Evolutionary conservation across 2,113 vertebrate genomes (phyloP).

Genomic region (Centropus bengalensis): DNA sequence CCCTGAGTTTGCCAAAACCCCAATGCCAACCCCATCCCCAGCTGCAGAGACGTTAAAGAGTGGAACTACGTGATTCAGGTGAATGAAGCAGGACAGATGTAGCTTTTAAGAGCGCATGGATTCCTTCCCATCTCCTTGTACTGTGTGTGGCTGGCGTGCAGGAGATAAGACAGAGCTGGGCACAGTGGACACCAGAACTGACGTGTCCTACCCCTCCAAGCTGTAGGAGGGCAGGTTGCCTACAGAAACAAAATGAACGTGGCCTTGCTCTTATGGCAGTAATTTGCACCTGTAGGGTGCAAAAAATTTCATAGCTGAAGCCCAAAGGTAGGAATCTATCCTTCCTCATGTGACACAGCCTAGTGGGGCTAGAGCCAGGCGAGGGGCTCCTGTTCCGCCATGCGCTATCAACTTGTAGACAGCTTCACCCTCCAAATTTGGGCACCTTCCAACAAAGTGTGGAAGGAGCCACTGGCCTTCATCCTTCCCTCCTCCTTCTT

Average conservation of each 20-base stretch:
- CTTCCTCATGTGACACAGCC: not conserved
- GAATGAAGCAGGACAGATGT: not conserved
- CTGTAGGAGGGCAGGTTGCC: not conserved
- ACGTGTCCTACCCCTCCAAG: not conserved
- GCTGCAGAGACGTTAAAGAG: not conserved
- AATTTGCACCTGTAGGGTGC: not conserved
- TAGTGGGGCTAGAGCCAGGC: not conserved
- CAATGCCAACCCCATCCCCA: not conserved
- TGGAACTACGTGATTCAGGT: not conserved
- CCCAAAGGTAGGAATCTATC: not conserved
- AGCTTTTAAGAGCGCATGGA: not conserved
- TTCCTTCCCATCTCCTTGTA: not conserved
- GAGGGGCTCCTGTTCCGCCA: rapidly evolving
- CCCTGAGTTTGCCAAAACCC: not conserved
- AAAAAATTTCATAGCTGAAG: not conserved
- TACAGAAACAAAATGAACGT: not conserved
- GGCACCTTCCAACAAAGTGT: rapidly evolving
- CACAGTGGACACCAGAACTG: not conserved
- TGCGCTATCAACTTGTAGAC: not conserved
- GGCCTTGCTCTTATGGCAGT: not conserved
- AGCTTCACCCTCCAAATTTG: not conserved
- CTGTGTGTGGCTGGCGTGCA: rapidly evolving
- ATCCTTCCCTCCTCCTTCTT: not conserved
- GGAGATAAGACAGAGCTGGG: not conserved
- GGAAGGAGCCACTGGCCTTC: not conserved